phyloP scores from a whole-genome alignment of 2,888 invertebrate species.

The Parnassius orleans region DNA sequence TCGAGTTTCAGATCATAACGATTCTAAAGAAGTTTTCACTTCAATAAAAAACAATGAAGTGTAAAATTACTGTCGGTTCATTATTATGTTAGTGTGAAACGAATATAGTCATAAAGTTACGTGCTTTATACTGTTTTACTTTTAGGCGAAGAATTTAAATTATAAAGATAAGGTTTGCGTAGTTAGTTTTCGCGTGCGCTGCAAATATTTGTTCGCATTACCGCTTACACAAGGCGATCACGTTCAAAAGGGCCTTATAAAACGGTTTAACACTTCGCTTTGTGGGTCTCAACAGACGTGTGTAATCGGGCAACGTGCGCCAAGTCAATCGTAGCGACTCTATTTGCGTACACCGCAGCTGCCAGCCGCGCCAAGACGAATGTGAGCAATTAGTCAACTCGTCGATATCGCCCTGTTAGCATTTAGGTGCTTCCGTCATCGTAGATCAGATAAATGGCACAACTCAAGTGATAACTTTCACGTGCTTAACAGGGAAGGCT shows the following conservation, averaged over 20 bases:
- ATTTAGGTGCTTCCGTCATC: constrained; percentile 43
- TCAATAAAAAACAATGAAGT: no score
- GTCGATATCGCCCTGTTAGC: constrained; percentile 61
- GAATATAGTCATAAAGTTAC: constrained; percentile 1
- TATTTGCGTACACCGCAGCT: constrained; percentile 65
- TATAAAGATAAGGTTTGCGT: constrained; percentile 7
- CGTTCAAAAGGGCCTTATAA: constrained; percentile 20
- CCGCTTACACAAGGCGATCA: constrained; percentile 18
- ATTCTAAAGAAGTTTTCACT: no score
- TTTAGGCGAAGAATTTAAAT: constrained; percentile 8
- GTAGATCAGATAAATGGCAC: constrained; percentile 41
- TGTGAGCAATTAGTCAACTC: constrained; percentile 73
- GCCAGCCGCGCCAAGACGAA: constrained; percentile 57
- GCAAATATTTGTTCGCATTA: constrained; percentile 24
- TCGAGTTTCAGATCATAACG: no score
- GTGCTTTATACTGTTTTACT: constrained; percentile 13
- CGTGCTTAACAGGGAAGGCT: not conserved
- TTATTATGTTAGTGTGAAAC: no score
- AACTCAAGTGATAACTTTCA: constrained; percentile 6
- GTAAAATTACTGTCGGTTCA: no score
- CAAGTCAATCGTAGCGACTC: constrained; percentile 63
- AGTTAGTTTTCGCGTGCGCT: constrained; percentile 18
- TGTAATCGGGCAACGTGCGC: constrained; percentile 61
- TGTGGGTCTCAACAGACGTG: constrained; percentile 31
- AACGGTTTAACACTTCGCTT: constrained; percentile 21